Base-by-base conservation (phyloP, 2,113 vertebrate species). In the Nerophis lumbriciformis region DNA sequence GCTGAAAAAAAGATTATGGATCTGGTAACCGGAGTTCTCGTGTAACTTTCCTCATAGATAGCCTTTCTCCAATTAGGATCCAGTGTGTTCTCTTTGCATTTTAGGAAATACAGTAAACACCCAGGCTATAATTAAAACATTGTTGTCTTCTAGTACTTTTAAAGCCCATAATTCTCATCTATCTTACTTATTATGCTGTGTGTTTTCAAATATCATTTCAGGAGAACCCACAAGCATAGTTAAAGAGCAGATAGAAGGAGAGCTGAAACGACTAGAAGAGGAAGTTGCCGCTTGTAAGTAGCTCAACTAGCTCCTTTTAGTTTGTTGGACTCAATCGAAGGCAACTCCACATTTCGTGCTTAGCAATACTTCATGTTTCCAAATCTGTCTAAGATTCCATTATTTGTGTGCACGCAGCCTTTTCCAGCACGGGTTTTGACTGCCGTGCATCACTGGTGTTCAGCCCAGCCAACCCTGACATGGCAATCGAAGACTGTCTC, bases 401-500 rank as follows among this genome's bases (percentile, higher is more conserved):
- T 57, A 28, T 48, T 1, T 73, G 55, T 78, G 52, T 73, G 57
- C 59, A 10, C 67, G 5, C 77, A 98, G 95, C 92, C 36, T 93
- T 90, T 75, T 81, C 89, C 63, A 91, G 81, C 50, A 90, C 92
- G 45, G 94, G 93, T 36, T 96, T 95, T 73, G 92, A 97, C 83
- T 90, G 87, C 61, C 90, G 90, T 72, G 89, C 89, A 0, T 99
- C 95, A 6, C 90, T 89, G 3, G 94, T 97, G 75, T 98, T 97
- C 85, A 93, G 88, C 81, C 95, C 94, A 36, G 87, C 88, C 36
- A 89, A 92, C 75, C 93, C 94, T 1, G 94, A 94, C 69, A 93
- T 80, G 75, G 93, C 94, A 0, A 83, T 98, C 61, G 94, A 97
- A 81, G 94, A 97, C 69, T 94, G 91, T 76, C 86, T 99, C 49